Evolutionary conservation across 2,888 invertebrate genomes (phyloP).

Genomic region (Electrophaes corylata): DNA sequence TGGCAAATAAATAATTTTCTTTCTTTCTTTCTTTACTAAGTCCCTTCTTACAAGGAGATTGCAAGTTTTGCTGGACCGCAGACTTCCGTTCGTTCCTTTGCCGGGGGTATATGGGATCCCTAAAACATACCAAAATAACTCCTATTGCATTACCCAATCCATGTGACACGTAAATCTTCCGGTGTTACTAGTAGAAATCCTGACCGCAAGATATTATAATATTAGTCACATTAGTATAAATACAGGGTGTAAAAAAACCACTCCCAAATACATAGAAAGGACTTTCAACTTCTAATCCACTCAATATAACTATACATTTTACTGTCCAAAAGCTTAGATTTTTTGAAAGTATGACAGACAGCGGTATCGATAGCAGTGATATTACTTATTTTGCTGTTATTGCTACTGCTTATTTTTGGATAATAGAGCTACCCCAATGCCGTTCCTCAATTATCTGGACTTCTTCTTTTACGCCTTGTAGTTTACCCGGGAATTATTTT

Average conservation of each 20-base stretch:
- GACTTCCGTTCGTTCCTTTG: not conserved
- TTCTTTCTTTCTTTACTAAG: no score
- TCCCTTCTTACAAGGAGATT: no score
- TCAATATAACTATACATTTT: no score
- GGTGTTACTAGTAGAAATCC: conserved; percentile 79
- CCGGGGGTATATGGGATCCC: not conserved
- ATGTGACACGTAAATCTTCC: conserved; percentile 76
- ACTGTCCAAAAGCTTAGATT: no score
- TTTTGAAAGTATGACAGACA: no score
- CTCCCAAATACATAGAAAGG: not conserved
- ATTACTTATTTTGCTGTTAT: no score
- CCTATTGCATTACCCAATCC: conserved; percentile 49
- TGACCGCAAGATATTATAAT: conserved; percentile 79
- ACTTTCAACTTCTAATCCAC: not conserved
- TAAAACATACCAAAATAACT: no score
- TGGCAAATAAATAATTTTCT: no score
- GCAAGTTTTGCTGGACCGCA: no score
- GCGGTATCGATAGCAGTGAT: no score
- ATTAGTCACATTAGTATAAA: conserved; percentile 83
- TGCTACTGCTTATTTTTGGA: no score
- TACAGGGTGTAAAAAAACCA: conserved; percentile 31
- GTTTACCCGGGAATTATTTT: conserved; percentile 80
- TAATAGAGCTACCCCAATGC: no score
- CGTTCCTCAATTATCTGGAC: not conserved
- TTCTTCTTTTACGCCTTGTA: conserved; percentile 31